Evolutionary conservation across 1,140 invertebrate genomes (phyloP), one percentile per base, ranked within the genome.

Genomic region (Papilio helenus): DNA sequence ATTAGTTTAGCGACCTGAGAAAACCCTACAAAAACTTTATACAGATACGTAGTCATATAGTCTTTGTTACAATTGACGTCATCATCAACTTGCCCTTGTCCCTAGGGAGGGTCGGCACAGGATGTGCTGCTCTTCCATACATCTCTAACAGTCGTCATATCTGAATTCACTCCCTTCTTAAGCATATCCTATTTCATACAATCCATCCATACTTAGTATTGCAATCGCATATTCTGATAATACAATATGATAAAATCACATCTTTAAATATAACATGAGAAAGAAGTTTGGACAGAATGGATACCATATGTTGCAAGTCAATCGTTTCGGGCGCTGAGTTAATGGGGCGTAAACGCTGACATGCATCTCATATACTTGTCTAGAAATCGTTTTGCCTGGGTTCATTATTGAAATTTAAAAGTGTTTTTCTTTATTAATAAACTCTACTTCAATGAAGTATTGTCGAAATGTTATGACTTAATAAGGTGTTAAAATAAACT

Each of bases 281-380:
- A 68, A 29, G 61, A 68, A 68, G 61, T 18, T 34, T 18, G 20
- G 61, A 16, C 23, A 68, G 26, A 68, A 68, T 68, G 61, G 61
- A 34, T 68, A 26, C 61, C 61, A 68, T 29, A 68, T 68, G 61
- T 68, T 29, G 12, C 26, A 16, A 68, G 10, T 26, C 61, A 68
- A 68, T 29, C 26, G 26, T 68, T 68, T 68, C 61, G 61, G 61
- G 61, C 61, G 61, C 61, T 68, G 26, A 16, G 61, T 68, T 68
- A 68, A 68, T 68, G 61, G 61, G 26, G 61, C 61, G 29, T 68
- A 68, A 68, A 34, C 58, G 20, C 61, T 68, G 61, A 68, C 61
- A 68, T 29, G 61, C 23, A 16, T 26, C 61, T 68, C 61, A 68
- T 68, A 68, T 68, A 34, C 23, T 65, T 68, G 61, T 34, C 61